Conservation (phyloP, 2,113 vertebrate species). For the Gracilinanus agilis region DNA sequence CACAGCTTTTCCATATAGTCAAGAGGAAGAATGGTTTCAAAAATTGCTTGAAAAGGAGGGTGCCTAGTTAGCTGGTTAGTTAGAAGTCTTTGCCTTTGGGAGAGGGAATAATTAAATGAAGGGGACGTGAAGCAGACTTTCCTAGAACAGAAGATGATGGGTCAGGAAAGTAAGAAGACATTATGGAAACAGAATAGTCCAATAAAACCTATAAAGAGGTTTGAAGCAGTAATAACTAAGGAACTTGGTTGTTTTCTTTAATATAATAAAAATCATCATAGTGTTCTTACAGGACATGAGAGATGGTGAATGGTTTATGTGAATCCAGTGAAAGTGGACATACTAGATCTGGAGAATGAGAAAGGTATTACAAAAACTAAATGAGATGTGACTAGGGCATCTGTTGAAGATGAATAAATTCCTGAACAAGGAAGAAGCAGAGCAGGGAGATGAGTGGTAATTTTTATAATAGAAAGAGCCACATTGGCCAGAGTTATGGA, state of each 20-base stretch:
- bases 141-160: neutral
- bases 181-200: neutral
- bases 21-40: neutral
- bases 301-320: neutral
- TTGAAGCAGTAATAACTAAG: conserved; percentile 3
- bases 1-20: conserved; percentile 11
- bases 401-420: neutral
- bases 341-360: neutral
- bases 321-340: neutral
- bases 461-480: neutral
- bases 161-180: neutral
- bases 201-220: conserved; percentile 10
- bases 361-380: neutral
- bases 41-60: neutral
- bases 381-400: neutral
- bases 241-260: neutral
- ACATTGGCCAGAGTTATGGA: neutral
- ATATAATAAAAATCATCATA: neutral
- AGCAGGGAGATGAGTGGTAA: neutral
- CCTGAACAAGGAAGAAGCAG: neutral
- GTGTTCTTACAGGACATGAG: neutral
- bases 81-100: neutral
- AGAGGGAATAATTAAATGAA: neutral
- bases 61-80: neutral
- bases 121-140: neutral